Evolutionary conservation across 1,140 invertebrate genomes (phyloP), one percentile per base, ranked within the genome.

Genomic region (Pachypeltis micranthus): DNA sequence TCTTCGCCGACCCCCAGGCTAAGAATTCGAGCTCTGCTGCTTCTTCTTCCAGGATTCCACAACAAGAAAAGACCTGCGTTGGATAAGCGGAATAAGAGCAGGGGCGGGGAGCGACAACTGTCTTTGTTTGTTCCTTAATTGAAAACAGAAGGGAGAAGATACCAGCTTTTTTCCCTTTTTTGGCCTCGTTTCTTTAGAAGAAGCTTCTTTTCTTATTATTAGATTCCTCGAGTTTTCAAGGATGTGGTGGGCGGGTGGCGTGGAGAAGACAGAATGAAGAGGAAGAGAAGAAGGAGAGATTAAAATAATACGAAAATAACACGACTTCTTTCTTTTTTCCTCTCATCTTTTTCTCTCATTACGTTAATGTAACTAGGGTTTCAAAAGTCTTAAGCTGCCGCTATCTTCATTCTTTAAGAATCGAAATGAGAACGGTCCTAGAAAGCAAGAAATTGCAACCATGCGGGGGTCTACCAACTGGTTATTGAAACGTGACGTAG

Each of bases 71-170:
- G 47, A 10, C 7, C 34, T 10, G 12, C n/a, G 10, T 59, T 10
- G 57, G 26, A 28, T 16, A n/a, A n/a, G n/a, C n/a, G n/a, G n/a
- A n/a, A n/a, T n/a, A n/a, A n/a, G n/a, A n/a, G n/a, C n/a, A n/a
- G 24, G 29, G 24, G 57, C 27, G 4, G 26, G 57, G 28, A 23
- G 1, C 29, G 57, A 59, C 57, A 59, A 59, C 57, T 59, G 57
- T 59, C 57, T 59, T 29, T 59, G 57, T 59, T 59, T 59, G 57
- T 59, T 31, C 57, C 29, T 59, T 59, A 59, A 59, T 59, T 59
- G 57, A 59, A 59, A 59, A 59, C 57, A 59, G 29, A 31, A 29
- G 57, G 29, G 27, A 59, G 29, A 19, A 59, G 26, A 28, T 29
- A 28, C 26, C 2, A 19, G 25, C n/a, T 27, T 59, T 59, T 59